Conservation (phyloP, 92 coral and sea anemone species). For the Epizoanthus scotinus region DNA sequence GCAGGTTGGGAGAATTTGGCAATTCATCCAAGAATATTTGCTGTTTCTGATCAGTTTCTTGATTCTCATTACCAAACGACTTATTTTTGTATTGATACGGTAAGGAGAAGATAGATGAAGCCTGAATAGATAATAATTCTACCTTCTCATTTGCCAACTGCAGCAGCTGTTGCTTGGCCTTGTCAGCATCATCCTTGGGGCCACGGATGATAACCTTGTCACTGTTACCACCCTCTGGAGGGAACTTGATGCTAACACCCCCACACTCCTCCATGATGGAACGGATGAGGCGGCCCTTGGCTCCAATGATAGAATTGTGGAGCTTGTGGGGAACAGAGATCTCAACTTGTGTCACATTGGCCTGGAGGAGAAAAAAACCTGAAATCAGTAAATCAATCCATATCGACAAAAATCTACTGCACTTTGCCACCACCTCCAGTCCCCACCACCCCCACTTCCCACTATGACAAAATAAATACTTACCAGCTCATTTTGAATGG, state of each 20-base stretch:
- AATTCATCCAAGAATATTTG: no score
- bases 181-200: slow-evolving; percentile 97
- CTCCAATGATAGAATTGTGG: slow-evolving; percentile 96
- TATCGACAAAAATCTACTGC: no score
- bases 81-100: no score
- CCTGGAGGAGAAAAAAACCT: slow-evolving; percentile 52
- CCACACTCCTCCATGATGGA: slow-evolving; percentile 99
- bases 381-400: background rate
- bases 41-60: no score
- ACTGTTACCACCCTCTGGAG: slow-evolving; percentile 93
- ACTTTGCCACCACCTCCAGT: no score
- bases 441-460: no score
- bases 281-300: slow-evolving; percentile 95
- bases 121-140: background rate
- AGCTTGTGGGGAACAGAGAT: slow-evolving; percentile 77
- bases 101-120: no score
- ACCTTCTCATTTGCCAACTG: slow-evolving; percentile 93
- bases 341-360: slow-evolving; percentile 83
- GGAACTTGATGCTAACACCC: slow-evolving; percentile 96
- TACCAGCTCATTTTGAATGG: slow-evolving; percentile 97
- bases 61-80: no score
- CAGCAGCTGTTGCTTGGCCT: slow-evolving; percentile 89
- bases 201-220: slow-evolving; percentile 94
- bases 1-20: no score
- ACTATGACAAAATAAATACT: background rate